Base-by-base conservation (phyloP, 2,113 vertebrate genomes). In the Cheilinus undulatus region DNA sequence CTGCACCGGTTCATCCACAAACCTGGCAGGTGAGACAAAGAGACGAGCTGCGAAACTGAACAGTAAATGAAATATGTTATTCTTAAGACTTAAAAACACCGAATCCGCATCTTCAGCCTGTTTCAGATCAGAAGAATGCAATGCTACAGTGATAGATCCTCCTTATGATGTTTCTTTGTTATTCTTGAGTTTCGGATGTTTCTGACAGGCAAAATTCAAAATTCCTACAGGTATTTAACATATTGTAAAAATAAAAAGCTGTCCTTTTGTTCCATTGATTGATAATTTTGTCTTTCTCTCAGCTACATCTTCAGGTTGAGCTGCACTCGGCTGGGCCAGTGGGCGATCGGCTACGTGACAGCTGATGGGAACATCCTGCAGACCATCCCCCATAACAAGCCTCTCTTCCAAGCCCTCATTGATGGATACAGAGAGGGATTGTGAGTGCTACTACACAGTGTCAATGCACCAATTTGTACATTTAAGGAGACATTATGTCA, bases 371-470 rank as follows among this genome's bases (percentile, higher is more conserved):
- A 99, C 91, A 99, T 99, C 69, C 95, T 99, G 42, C 98, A 99
- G 93, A 99, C 98, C 76, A 99, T 99, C 84, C 98, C 98, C 40
- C 97, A 99, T 86, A 99, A 99, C 90, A 99, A 99, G 86, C 98
- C 98, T 19, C 97, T 99, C 53, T 99, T 99, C 81, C 98, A 99
- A 88, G 98, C 98, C 28, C 95, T 99, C 89, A 98, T 99, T 19
- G 98, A 99, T 67, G 98, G 98, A 86, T 99, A 98, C 93, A 95
- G 97, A 94, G 98, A 99, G 96, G 98, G 98, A 94, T 99, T 99
- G 98, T 99, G 87, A 97, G 97, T 96, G 73, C 0, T 30, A 17
- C 1, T n/a, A 27, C 48, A 42, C 54, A 2, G 36, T 30, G 1
- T 53, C 23, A 61, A 43, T 56, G 42, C 48, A 12, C 20, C 45